Base-by-base conservation (phyloP, 1,140 invertebrate species). In the Schlechtendalia chinensis region DNA sequence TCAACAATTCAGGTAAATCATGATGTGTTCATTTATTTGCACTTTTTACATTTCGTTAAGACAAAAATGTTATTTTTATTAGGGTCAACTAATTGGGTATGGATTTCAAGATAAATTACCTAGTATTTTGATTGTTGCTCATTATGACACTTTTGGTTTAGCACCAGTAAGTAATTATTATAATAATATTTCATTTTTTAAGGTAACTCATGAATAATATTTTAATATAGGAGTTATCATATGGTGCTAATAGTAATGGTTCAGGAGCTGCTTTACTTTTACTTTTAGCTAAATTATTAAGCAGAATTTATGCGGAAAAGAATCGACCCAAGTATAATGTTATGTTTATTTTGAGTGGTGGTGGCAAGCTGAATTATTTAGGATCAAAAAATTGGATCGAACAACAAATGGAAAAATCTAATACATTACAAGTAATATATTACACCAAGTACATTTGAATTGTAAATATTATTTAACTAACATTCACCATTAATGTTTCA, bases 321-420 rank as follows among this genome's bases (percentile, higher is more conserved):
- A 94, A 93, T 61, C 90, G 94, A 83, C 93, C 96, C 11, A 92
- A 91, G 82, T 93, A 93, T 83, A 96, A 98, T 85, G 85, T 99
- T 16, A 85, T 98, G 16, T 99, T 99, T 85, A 87, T 98, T 45
- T 86, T 98, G 27, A 92, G 96, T 67, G 96, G 96, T 56, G 94
- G 91, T 81, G 97, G 97, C 19, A 96, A 98, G 87, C 91, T 96
- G 24, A 99, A 98, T 87, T 99, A 96, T 85, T 93, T 96, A 85
- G 95, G 96, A 29, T 93, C 94, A 56, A 97, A 98, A 87, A 96
- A 96, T 84, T 98, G 96, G 94, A 88, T 99, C 14, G 96, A 99
- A 86, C 94, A 97, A 86, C 93, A 96, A 84, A 86, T 95, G 67
- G 95, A 97, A 85, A 90, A 69, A 53, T 65, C 72, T 0, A 77